Percentiles rank a stretch among this genome's conserved stretches.
Conservation (phyloP, 2,888 invertebrate genomes). For the Amphipyra berbera region DNA sequence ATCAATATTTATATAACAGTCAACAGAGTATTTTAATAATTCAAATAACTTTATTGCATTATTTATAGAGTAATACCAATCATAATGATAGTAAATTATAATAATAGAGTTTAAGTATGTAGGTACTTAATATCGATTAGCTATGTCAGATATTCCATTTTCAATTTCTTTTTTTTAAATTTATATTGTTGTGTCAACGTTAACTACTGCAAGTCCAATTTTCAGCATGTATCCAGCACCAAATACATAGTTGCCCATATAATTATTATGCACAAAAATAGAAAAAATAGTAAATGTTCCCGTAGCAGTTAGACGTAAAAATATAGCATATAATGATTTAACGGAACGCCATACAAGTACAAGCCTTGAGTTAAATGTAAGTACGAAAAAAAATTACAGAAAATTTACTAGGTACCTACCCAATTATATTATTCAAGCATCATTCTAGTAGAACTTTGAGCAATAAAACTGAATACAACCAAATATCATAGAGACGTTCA, state of each 20-base stretch:
- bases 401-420: background rate
- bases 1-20: too few relatives aligned
- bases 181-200: too few relatives aligned
- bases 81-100: too few relatives aligned
- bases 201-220: conserved; percentile 38
- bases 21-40: too few relatives aligned
- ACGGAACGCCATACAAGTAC: conserved; percentile 29
- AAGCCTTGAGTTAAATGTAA: conserved; percentile 41
- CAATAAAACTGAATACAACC: conserved; percentile 42
- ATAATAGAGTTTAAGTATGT: too few relatives aligned
- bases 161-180: too few relatives aligned
- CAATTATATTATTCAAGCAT: conserved; percentile 2
- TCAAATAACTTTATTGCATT: too few relatives aligned
- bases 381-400: conserved; percentile 17
- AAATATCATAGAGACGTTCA: conserved; percentile 32
- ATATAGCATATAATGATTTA: conserved; percentile 45
- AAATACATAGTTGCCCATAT: conserved; percentile 30
- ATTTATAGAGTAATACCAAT: too few relatives aligned
- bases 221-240: conserved; percentile 48
- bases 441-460: conserved; percentile 40
- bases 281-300: conserved; percentile 45
- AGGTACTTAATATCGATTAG: too few relatives aligned
- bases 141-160: too few relatives aligned
- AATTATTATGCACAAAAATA: conserved; percentile 36
- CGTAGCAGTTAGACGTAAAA: conserved; percentile 47